Evolutionary conservation across 2,797 vertebrate species (phyloP).

Genomic region (Cyclura pinguis): DNA sequence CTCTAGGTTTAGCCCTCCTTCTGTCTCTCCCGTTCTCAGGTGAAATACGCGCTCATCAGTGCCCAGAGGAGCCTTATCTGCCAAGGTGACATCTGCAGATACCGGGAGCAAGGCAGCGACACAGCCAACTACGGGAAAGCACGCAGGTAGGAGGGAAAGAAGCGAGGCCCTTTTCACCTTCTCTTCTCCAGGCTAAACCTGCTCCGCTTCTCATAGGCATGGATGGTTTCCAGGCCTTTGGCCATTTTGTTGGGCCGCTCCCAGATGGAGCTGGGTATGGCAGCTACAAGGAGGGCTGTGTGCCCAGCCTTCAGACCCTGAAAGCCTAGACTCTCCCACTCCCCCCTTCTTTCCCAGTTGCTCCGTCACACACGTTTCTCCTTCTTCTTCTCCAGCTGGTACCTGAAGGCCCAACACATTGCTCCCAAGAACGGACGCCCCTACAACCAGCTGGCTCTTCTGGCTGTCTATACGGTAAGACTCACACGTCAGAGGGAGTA

Average conservation of each 20-base stretch:
- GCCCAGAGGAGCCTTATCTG: constrained; percentile 98
- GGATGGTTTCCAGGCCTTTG: too few species aligned
- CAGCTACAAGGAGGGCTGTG: too few species aligned
- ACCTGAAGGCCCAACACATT: constrained; percentile 98
- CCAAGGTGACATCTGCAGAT: constrained; percentile 96
- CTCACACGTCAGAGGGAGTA: too few species aligned
- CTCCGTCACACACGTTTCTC: constrained; percentile 22
- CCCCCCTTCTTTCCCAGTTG: too few species aligned
- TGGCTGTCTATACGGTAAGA: constrained; percentile 97
- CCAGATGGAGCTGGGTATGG: too few species aligned
- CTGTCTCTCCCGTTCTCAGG: constrained; percentile 78
- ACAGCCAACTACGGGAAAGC: constrained; percentile 97
- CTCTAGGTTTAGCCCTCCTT: too few species aligned
- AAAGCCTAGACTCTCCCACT: too few species aligned
- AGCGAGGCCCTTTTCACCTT: too few species aligned
- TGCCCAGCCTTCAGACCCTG: too few species aligned
- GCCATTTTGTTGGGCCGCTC: too few species aligned
- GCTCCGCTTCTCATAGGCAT: too few species aligned
- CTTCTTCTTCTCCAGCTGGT: constrained; percentile 86
- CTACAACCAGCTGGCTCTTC: constrained; percentile 95
- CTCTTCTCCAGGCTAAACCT: too few species aligned
- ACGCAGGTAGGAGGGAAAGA: constrained; percentile 85
- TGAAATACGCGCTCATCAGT: constrained; percentile 97
- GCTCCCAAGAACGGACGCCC: constrained; percentile 99
- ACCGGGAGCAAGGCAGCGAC: constrained; percentile 94